These are phyloP conservation scores for Sinella curviseta DNA, from an alignment of 1,140 invertebrate species.

Conservation along the genomic window DNA sequence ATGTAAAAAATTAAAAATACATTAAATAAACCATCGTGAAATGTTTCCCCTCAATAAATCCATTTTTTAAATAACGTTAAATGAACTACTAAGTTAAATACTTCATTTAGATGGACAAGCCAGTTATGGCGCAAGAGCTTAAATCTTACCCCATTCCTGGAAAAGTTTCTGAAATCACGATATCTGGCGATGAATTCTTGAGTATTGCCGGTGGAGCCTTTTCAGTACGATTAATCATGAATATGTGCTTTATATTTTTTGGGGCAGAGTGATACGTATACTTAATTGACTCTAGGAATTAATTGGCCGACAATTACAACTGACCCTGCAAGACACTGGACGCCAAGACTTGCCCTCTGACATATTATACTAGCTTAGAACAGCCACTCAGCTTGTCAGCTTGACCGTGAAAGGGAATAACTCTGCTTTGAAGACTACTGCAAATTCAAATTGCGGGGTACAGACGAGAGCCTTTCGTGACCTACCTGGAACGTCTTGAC, in stretches of 20 bases:
- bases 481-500: constrained; percentile 21
- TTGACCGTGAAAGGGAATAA: constrained; percentile 35
- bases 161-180: constrained; percentile 27
- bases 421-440: constrained; percentile 23
- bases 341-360: constrained; percentile 12
- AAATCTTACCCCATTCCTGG: not conserved
- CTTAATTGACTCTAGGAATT: constrained; percentile 26
- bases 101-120: constrained; percentile 20
- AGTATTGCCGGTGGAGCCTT: constrained; percentile 28
- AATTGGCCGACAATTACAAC: not conserved
- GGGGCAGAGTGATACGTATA: not conserved
- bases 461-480: constrained; percentile 22
- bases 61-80: no score
- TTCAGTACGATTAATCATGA: constrained; percentile 18
- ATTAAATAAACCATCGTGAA: no score
- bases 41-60: no score
- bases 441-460: constrained; percentile 34
- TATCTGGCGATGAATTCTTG: constrained; percentile 20
- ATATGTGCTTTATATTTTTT: not conserved
- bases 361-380: constrained; percentile 25
- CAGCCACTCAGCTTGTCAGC: constrained; percentile 12
- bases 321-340: constrained; percentile 31
- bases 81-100: no score
- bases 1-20: not conserved
- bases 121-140: constrained; percentile 12